Conservation (phyloP, 2,797 vertebrate species). For the Schizopygopsis malacanthus region DNA sequence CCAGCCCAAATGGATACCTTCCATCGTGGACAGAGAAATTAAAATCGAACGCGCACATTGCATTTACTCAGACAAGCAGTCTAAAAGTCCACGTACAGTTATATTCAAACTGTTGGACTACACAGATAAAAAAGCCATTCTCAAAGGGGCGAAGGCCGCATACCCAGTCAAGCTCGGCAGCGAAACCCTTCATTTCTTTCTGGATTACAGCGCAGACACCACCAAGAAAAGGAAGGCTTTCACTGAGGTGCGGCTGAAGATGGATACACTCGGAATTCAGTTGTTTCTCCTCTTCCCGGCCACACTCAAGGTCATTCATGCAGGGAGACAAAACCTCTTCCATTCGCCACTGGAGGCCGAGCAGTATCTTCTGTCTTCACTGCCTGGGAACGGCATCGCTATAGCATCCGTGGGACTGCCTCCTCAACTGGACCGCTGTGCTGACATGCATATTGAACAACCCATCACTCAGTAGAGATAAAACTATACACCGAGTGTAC, state of each 20-base stretch:
- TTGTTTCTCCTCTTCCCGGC: no score
- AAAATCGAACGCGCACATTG: neutral
- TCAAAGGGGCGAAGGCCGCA: neutral
- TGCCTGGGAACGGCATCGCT: no score
- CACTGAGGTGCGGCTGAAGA: neutral
- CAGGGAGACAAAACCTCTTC: no score
- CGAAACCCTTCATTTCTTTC: neutral
- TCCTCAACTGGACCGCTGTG: no score
- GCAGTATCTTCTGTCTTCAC: no score
- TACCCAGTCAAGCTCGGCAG: neutral
- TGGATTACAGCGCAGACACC: neutral
- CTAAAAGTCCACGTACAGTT: neutral
- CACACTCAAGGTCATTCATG: no score
- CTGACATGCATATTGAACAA: no score
- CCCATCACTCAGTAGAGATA: no score
- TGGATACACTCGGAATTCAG: neutral
- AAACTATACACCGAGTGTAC: no score
- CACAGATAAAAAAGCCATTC: neutral
- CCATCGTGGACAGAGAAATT: neutral
- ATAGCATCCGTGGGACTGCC: no score
- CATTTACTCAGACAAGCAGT: neutral
- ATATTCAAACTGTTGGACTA: neutral
- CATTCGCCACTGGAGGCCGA: no score
- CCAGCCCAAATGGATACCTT: neutral
- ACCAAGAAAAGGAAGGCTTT: constrained; percentile 7